Evolutionary conservation across 2,797 vertebrate genomes (phyloP), one percentile per base, ranked within the genome.

Genomic region (Tapera naevia): DNA sequence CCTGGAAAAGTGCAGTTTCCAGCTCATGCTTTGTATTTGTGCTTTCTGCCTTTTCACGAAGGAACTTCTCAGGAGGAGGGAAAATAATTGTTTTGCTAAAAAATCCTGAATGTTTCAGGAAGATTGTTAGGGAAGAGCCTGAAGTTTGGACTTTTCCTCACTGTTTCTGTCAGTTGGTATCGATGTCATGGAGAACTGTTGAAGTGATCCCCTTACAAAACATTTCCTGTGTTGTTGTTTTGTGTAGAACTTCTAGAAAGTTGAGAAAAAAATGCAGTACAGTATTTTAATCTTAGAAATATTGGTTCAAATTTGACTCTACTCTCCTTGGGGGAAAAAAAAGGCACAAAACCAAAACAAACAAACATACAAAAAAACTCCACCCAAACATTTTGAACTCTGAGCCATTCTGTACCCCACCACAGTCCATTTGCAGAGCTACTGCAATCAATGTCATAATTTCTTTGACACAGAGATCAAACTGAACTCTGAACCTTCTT

Each of bases 381-480:
- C 45, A 46, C 21, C 9, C 19, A 23, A 48, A 23, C 46, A 23
- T 48, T 48, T 48, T 48, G 46, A 48, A 48, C 22, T 19, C 17
- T 48, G 24, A 51, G 50, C 25, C 14, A 51, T 28, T 24, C 39
- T 28, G 3, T 50, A 48, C 13, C 7, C 7, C 23, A 45, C 30
- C 16, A 11, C 18, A 73, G 14, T 12, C 14, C 28, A 35, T 88
- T 45, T 72, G 30, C 41, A 76, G 50, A 65, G 18, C 5, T 57
- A 23, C 35, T 65, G 67, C 24, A 53, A 11, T 7, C 2, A 4
- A 7, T 30, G 4, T 32, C 8, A 10, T 30, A 0, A 0, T 23
- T 61, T 66, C 43, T 60, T 67, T 21, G 74, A 28, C 5, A 13
- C 0, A 9, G n/a, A 65, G n/a, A 66, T 61, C 27, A 51, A 51